These are phyloP conservation scores for Tuberolachnus salignus DNA, from an alignment of 2,888 invertebrate species.

Conservation along the genomic window DNA sequence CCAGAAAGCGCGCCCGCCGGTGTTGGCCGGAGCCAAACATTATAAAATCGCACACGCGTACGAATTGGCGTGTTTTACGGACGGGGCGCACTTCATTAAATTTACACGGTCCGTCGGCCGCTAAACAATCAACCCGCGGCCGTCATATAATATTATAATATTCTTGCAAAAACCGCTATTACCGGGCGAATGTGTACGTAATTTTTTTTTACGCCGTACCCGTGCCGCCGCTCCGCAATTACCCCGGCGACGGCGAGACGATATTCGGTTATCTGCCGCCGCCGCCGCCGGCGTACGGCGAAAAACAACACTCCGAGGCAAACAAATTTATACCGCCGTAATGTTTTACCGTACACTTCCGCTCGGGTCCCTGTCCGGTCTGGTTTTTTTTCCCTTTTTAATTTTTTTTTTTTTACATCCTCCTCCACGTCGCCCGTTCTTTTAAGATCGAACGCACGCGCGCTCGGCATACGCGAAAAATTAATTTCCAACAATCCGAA, in stretches of 20 bases:
- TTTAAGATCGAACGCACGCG: not conserved
- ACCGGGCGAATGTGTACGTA: not conserved
- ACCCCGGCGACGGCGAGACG: not conserved
- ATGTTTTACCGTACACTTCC: constrained; percentile 1
- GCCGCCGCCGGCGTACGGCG: not conserved
- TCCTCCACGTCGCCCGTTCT: not conserved
- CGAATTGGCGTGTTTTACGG: not conserved
- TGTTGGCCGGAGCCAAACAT: constrained; percentile 34
- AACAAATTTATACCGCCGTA: not conserved
- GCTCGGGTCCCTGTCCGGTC: not conserved
- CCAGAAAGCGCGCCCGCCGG: not conserved
- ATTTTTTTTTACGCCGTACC: not conserved
- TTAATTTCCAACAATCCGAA: constrained; percentile 3
- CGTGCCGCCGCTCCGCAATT: not conserved
- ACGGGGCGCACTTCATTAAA: constrained; percentile 46
- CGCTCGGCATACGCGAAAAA: not conserved
- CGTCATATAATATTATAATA: not conserved
- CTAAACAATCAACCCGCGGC: constrained; percentile 23
- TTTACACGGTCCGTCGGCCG: constrained; percentile 34
- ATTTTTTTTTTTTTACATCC: too few species aligned
- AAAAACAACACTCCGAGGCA: constrained; percentile 6
- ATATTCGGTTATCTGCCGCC: not conserved
- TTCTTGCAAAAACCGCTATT: not conserved
- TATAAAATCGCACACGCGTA: not conserved
- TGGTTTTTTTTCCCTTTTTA: not conserved